Evolutionary conservation across 92 coral and sea anemone genomes (phyloP).

Genomic region (Anthopleura xanthogrammica): DNA sequence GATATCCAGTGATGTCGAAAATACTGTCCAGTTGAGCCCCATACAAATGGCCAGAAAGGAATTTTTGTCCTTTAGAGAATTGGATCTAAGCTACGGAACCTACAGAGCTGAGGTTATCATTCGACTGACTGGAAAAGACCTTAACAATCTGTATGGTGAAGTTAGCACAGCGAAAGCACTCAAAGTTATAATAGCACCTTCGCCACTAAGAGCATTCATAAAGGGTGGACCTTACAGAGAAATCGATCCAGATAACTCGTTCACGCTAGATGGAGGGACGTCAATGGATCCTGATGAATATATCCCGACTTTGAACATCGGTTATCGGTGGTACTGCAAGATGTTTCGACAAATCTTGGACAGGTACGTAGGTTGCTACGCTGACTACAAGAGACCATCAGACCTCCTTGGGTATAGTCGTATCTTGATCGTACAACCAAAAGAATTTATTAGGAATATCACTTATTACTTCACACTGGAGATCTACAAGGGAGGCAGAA

Average conservation of each 20-base stretch:
- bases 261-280: conserved; percentile 48
- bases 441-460: conserved; percentile 50
- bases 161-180: conserved; percentile 30
- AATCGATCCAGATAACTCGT: conserved; percentile 44
- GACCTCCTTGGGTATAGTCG: conserved; percentile 29
- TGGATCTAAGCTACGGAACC: conserved; percentile 48
- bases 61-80: conserved; percentile 6
- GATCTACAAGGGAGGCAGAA: conserved; percentile 55
- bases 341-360: not conserved
- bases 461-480: conserved; percentile 68
- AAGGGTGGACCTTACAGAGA: conserved; percentile 38
- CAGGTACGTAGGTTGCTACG: conserved; percentile 35
- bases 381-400: conserved; percentile 11
- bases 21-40: conserved; percentile 7
- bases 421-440: conserved; percentile 44
- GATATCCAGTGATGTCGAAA: conserved; percentile 7
- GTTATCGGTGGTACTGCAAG: conserved; percentile 67
- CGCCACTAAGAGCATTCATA: conserved; percentile 52
- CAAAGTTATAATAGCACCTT: conserved; percentile 32
- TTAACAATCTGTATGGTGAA: conserved; percentile 55
- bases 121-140: conserved; percentile 44
- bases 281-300: conserved; percentile 69
- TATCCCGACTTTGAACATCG: conserved; percentile 27
- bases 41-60: conserved; percentile 18
- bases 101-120: conserved; percentile 38